phyloP scores from a whole-genome alignment of 1,140 invertebrate species.

The Plodia interpunctella region DNA sequence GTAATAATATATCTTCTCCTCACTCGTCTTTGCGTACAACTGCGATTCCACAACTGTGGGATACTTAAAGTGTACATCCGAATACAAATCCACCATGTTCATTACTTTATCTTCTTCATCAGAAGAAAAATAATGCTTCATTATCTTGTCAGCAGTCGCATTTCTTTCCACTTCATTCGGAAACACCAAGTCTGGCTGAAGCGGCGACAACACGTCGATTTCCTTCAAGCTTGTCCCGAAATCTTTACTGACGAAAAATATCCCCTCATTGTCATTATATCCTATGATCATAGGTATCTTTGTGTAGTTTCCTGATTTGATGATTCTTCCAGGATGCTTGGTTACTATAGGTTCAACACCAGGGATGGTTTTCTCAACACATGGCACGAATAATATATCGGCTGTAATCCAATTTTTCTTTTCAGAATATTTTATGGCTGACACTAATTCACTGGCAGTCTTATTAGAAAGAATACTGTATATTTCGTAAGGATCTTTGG shows the following conservation, averaged over 20 bases:
- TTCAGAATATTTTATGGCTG: slow-evolving; percentile 38
- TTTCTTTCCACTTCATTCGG: slow-evolving; percentile 43
- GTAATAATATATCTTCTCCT: slow-evolving; percentile 63
- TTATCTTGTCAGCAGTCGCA: slow-evolving; percentile 34
- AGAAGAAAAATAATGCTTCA: slow-evolving; percentile 46
- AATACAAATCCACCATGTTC: slow-evolving; percentile 57
- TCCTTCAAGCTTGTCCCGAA: slow-evolving; percentile 46
- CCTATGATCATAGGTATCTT: slow-evolving; percentile 70
- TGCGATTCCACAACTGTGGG: slow-evolving; percentile 51
- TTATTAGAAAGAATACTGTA: slow-evolving; percentile 52
- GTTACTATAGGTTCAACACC: slow-evolving; percentile 50
- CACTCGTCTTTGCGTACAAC: slow-evolving; percentile 45
- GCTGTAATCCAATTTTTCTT: slow-evolving; percentile 44
- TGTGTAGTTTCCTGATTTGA: slow-evolving; percentile 55
- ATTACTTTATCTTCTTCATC: slow-evolving; percentile 49
- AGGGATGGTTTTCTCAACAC: slow-evolving; percentile 52
- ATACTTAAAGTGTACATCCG: slow-evolving; percentile 63
- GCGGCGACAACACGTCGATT: slow-evolving; percentile 31
- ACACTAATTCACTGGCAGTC: slow-evolving; percentile 45
- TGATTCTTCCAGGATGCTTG: slow-evolving; percentile 51
- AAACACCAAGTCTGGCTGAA: slow-evolving; percentile 51
- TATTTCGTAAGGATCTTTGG: slow-evolving; percentile 53
- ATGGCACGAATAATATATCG: slow-evolving; percentile 59
- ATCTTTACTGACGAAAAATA: slow-evolving; percentile 55
- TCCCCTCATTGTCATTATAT: slow-evolving; percentile 63